Base-by-base conservation (phyloP, 2,113 vertebrate species). In the Sturnira hondurensis region DNA sequence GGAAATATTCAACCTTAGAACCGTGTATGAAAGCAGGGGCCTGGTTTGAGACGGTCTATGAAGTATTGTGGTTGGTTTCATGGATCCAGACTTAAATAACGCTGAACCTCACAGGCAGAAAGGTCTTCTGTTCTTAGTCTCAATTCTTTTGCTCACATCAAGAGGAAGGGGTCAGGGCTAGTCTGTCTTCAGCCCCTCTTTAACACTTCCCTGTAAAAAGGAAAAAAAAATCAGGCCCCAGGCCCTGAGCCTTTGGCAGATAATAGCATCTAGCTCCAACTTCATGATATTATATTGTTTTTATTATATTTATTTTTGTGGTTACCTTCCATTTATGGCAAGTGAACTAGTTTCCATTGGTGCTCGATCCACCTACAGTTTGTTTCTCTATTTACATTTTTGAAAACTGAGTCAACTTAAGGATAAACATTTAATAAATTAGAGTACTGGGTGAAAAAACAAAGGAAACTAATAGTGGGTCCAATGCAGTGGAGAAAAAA, bases 261-360 rank as follows among this genome's bases (percentile, higher is more conserved):
- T 52, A n/a, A 63, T 31, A 41, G n/a, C 47, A 41, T 61, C 31
- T 33, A 61, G 15, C 6, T 95, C 43, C 12, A 77, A 47, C 63
- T 87, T 67, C 78, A 74, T 24, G 65, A 19, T 7, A 6, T 31
- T 70, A 16, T 7, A 6, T 43, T 71, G 76, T 33, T 82, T 84
- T 91, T 87, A 84, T 56, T 91, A 33, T 70, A 67, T 89, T 73
- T 95, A 70, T 94, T 58, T 89, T 70, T 80, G 31, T 52, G 11
- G 31, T 50, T 95, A 67, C 31, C 50, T 86, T 86, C 56, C 76
- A 80, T 81, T 84, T 93, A 87, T n/a, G 70, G 52, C 24, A 71
- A 84, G 36, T 26, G 26, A 78, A 86, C 47, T 70, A 36, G 28
- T 70, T 93, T 91, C 63, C 41, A 78, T 83, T 91, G 80, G 92